phyloP scores from a whole-genome alignment of 2,797 vertebrate species.

The Typhlichthys subterraneus region DNA sequence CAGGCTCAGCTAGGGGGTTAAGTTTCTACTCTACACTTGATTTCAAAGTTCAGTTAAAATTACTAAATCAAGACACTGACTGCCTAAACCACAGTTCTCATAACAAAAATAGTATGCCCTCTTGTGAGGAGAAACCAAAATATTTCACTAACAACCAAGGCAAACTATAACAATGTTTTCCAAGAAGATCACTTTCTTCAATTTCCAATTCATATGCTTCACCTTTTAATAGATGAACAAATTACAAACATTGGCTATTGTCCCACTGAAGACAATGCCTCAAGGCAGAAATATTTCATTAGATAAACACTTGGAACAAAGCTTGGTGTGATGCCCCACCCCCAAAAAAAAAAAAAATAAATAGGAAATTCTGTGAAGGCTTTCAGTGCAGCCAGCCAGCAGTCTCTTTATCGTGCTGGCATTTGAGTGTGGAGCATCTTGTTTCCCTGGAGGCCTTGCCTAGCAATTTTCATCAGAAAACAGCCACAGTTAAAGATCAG shows the following conservation, averaged over 20 bases:
- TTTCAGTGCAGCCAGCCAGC: slow-evolving; percentile 59
- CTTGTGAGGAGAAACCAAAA: slow-evolving; percentile 15
- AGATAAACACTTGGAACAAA: slow-evolving; percentile 75
- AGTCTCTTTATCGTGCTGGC: slow-evolving; percentile 51
- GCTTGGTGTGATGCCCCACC: slow-evolving; percentile 57
- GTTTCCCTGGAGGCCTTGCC: slow-evolving; percentile 51
- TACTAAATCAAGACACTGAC: slow-evolving; percentile 14
- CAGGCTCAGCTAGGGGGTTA: too few relatives aligned
- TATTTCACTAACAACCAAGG: slow-evolving; percentile 1
- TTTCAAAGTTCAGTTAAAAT: background rate
- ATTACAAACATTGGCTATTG: slow-evolving; percentile 64
- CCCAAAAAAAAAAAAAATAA: background rate
- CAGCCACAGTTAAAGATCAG: slow-evolving; percentile 50
- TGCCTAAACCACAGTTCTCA: slow-evolving; percentile 18
- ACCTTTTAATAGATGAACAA: slow-evolving; percentile 69
- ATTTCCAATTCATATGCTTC: slow-evolving; percentile 57
- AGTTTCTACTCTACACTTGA: too few relatives aligned
- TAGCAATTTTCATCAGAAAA: slow-evolving; percentile 47
- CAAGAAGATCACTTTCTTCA: slow-evolving; percentile 46
- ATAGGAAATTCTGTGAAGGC: slow-evolving; percentile 52
- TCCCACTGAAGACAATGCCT: slow-evolving; percentile 60
- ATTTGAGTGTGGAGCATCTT: slow-evolving; percentile 53
- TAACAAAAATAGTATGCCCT: slow-evolving; percentile 13
- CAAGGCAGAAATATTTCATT: slow-evolving; percentile 73
- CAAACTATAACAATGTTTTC: slow-evolving; percentile 47